Evolutionary conservation across 2,888 invertebrate species (phyloP).

Genomic region (Nomada fabriciana): DNA sequence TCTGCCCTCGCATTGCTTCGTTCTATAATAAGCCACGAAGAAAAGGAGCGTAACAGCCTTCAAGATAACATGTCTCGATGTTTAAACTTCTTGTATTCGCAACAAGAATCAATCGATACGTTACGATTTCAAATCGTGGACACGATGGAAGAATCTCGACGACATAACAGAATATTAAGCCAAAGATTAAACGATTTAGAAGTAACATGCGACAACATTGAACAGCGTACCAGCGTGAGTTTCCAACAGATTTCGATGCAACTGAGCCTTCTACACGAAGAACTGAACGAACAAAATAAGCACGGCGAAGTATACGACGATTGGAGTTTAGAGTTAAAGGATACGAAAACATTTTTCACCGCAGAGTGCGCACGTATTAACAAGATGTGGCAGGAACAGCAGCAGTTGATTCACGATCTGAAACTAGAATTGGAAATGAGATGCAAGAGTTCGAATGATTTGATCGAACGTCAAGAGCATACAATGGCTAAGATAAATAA

Average conservation of each 20-base stretch:
- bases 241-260: slow-evolving; percentile 69
- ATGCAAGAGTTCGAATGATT: slow-evolving; percentile 83
- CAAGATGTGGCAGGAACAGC: slow-evolving; percentile 83
- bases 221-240: slow-evolving; percentile 63
- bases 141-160: slow-evolving; percentile 59
- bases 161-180: slow-evolving; percentile 36
- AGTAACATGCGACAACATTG: slow-evolving; percentile 57
- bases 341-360: slow-evolving; percentile 80
- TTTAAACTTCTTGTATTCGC: slow-evolving; percentile 58
- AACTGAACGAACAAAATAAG: slow-evolving; percentile 62
- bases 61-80: slow-evolving; percentile 64
- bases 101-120: slow-evolving; percentile 69
- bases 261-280: slow-evolving; percentile 63
- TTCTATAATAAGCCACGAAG: slow-evolving; percentile 69
- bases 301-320: slow-evolving; percentile 49
- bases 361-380: slow-evolving; percentile 82
- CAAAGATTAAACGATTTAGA: slow-evolving; percentile 69
- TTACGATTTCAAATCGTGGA: slow-evolving; percentile 67
- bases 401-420: slow-evolving; percentile 83
- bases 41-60: slow-evolving; percentile 70
- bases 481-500: slow-evolving; percentile 85
- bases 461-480: slow-evolving; percentile 84
- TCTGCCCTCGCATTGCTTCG: slow-evolving; percentile 73
- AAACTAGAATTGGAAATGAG: slow-evolving; percentile 86
- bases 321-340: slow-evolving; percentile 74